Evolutionary conservation across 2,888 invertebrate genomes (phyloP).

Genomic region (Drosophila rellima): DNA sequence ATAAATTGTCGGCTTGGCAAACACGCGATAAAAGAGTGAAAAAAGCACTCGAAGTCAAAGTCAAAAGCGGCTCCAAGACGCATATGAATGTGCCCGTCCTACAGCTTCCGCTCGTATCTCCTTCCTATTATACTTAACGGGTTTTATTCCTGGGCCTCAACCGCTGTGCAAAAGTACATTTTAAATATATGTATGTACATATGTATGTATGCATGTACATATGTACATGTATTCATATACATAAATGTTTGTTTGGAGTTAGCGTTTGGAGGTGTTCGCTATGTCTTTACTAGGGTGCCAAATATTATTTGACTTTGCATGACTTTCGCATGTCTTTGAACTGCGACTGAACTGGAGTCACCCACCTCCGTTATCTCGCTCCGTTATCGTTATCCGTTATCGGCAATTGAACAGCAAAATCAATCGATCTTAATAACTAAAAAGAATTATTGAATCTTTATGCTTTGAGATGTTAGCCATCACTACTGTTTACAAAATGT

Average conservation of each 20-base stretch:
- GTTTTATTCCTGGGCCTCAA: constrained; percentile 5
- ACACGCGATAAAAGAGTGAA: constrained; percentile 28
- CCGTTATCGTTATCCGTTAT: neutral
- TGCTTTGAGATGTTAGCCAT: too few relatives aligned
- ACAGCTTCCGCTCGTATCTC: neutral
- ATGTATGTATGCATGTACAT: constrained; percentile 46
- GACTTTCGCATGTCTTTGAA: constrained; percentile 72
- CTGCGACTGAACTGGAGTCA: constrained; percentile 5
- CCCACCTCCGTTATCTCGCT: neutral
- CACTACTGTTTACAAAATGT: neutral
- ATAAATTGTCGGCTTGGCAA: constrained; percentile 54
- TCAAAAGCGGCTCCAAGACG: constrained; percentile 33
- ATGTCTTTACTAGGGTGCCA: constrained; percentile 50
- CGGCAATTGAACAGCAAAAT: constrained; percentile 7
- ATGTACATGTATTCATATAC: constrained; percentile 1
- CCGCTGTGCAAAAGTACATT: constrained; percentile 29
- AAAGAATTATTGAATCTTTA: too few relatives aligned
- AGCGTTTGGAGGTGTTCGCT: constrained; percentile 13
- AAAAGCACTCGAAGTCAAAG: constrained; percentile 40
- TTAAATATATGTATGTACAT: constrained; percentile 58
- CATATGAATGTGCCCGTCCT: constrained; percentile 30
- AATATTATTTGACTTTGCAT: constrained; percentile 74
- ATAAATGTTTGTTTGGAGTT: constrained; percentile 48
- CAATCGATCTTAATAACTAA: constrained; percentile 16
- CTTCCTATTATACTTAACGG: constrained; percentile 14